Evolutionary conservation across 2,888 invertebrate species (phyloP), one percentile per base, ranked within the genome.

Genomic region (Agrotis segetum): DNA sequence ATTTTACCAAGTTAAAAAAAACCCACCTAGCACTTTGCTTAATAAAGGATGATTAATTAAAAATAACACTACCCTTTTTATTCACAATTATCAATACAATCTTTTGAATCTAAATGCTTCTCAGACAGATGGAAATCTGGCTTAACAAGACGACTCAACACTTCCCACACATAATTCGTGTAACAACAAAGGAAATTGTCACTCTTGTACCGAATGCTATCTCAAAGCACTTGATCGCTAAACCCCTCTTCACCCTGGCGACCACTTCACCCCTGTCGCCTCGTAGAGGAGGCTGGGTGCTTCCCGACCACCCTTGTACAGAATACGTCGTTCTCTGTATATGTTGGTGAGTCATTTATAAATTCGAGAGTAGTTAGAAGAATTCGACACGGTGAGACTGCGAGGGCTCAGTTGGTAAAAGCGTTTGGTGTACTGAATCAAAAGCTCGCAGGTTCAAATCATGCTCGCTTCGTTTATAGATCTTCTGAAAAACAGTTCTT

Each of bases 121-220:
- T 11, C 11, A 53, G 11, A 6, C 11, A 16, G 7, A 56, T 29
- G 21, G 3, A 1, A 47, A 52, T 24, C 66, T 40, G 11, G 1
- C 11, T 17, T 40, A 24, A 50, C 62, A 60, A 46, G 60, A 21
- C 44, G 9, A 0, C 52, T 16, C 50, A 47, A 21, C 52, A 56
- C 19, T 65, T 63, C 49, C 49, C 44, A 34, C 66, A 61, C 44
- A 24, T 72, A 73, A 82, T 69, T 71, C 82, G 59, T 58, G 21
- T 64, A 73, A 67, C 79, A 79, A 82, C 79, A 79, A 73, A 82
- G 79, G 82, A 79, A 82, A 82, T 77, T 67, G 82, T 82, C 82
- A 68, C 78, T 78, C 67, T 67, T 52, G 62, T 65, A 78, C 56
- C 58, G 74, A 82, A 70, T 80, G 70, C 65, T 61, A 70, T 56